These are phyloP conservation scores for Netelia inedita DNA, from an alignment of 2,888 invertebrate genomes.

Conservation along the genomic window DNA sequence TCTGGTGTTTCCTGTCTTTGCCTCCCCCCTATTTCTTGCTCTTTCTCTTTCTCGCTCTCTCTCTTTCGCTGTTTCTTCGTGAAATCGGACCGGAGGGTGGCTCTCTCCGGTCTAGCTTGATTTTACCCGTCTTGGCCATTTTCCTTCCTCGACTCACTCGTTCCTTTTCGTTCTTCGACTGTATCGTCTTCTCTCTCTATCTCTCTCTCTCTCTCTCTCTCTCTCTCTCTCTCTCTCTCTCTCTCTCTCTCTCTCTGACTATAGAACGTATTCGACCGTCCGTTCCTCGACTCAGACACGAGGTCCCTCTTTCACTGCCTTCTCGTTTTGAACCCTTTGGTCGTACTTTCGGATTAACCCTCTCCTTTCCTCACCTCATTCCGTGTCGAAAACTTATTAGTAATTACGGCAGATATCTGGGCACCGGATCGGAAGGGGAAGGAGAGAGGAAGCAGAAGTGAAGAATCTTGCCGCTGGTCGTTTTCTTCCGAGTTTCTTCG, in stretches of 20 bases:
- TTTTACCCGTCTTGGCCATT: constrained; percentile 66
- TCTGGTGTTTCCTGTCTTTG: constrained; percentile 68
- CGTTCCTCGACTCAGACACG: constrained; percentile 30
- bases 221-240: constrained; percentile 42
- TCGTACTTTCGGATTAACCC: constrained; percentile 85
- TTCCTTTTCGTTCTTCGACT: constrained; percentile 58
- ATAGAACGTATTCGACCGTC: constrained; percentile 71
- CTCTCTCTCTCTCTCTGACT: constrained; percentile 54
- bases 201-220: too few relatives aligned
- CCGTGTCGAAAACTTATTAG: constrained; percentile 85
- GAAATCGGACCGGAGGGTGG: constrained; percentile 62
- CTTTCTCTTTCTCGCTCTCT: constrained; percentile 51
- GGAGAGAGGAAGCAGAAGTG: constrained; percentile 60
- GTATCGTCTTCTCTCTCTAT: constrained; percentile 50
- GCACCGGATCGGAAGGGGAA: constrained; percentile 76
- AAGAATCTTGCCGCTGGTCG: constrained; percentile 63
- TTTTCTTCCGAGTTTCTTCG: constrained; percentile 69
- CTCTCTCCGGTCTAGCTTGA: constrained; percentile 40
- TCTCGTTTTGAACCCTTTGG: constrained; percentile 79
- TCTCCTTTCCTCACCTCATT: constrained; percentile 85
- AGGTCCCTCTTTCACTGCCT: constrained; percentile 62
- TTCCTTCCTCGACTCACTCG: constrained; percentile 61
- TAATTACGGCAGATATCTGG: constrained; percentile 84
- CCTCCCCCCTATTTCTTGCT: constrained; percentile 62
- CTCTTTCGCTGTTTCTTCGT: constrained; percentile 53